Percentiles rank a stretch among this genome's conserved stretches.
These are phyloP conservation scores for Hassar affinis DNA, from an alignment of 2,113 vertebrate genomes.

Conservation along the genomic window DNA sequence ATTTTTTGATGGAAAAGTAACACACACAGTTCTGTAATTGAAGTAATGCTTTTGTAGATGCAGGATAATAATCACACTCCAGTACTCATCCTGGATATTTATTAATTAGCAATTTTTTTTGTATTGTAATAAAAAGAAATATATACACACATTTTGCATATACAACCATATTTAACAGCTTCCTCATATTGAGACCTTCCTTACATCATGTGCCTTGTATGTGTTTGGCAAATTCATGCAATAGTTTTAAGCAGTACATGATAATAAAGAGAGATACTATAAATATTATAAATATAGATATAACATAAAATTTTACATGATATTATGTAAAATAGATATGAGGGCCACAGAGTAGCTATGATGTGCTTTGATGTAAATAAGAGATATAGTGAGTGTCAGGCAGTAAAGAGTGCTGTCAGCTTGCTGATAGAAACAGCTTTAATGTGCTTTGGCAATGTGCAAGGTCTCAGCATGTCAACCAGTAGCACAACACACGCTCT, in stretches of 20 bases:
- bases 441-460: slow-evolving; percentile 51
- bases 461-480: slow-evolving; percentile 52
- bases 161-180: not conserved
- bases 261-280: not conserved
- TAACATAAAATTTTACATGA: not conserved
- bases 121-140: not conserved
- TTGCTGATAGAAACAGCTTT: slow-evolving; percentile 49
- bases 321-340: not conserved
- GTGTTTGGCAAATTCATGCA: not conserved
- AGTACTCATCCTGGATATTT: not conserved
- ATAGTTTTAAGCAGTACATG: not conserved
- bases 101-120: not conserved
- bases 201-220: not conserved
- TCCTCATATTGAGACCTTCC: not conserved
- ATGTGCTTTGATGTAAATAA: slow-evolving; percentile 23
- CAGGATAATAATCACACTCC: not conserved
- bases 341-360: not conserved
- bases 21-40: not conserved
- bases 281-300: not conserved
- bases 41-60: not conserved
- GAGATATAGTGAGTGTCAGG: slow-evolving; percentile 42
- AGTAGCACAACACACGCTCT: slow-evolving; percentile 50
- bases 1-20: too few species aligned
- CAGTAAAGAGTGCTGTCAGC: slow-evolving; percentile 45
- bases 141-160: too few species aligned